Evolutionary conservation across 64 coral and sea anemone species (phyloP), one percentile per base, ranked within the genome.

Genomic region (Pachyseris speciosa): DNA sequence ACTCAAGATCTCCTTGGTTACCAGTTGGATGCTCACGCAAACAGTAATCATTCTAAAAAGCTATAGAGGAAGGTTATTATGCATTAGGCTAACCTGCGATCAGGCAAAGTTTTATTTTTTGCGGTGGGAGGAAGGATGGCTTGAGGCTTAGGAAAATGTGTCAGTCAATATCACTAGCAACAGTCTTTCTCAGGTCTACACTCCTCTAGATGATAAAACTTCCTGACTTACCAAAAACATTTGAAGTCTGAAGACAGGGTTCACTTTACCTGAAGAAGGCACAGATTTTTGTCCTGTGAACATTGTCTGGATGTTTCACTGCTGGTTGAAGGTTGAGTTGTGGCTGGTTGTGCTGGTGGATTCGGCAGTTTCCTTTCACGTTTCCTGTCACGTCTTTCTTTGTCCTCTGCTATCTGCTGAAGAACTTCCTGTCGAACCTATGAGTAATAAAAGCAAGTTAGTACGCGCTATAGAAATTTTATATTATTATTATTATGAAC

Each of bases 391-490:
- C 58, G 58, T 61, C 69, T 52, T 42, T 33, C 64, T n/a, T 67
- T 67, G 76, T 91, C 88, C 31, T 91, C 88, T 83, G 88, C 88
- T 37, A 91, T 91, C 32, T 91, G 88, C 30, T 37, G 36, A 30
- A 91, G 67, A 53, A 83, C 44, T 12, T 70, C 33, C 52, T 91
- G 60, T 39, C 53, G 42, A 11, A 43, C 84, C 84, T 86, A 26
- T 15, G 25, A 27, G 30, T 9, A 30, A 45, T 4, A 47, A 77
- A 30, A 34, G 30, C n/a, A 77, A 10, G 11, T 53, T 3, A 61
- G 24, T 4, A 61, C 4, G 58, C n/a, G n/a, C n/a, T n/a, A n/a
- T n/a, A n/a, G n/a, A n/a, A n/a, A n/a, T n/a, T n/a, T n/a, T n/a
- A n/a, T n/a, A n/a, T n/a, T n/a, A n/a, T n/a, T n/a, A n/a, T n/a